Base-by-base conservation (phyloP, 1,140 invertebrate genomes). In the Helicorthomorpha holstii region DNA sequence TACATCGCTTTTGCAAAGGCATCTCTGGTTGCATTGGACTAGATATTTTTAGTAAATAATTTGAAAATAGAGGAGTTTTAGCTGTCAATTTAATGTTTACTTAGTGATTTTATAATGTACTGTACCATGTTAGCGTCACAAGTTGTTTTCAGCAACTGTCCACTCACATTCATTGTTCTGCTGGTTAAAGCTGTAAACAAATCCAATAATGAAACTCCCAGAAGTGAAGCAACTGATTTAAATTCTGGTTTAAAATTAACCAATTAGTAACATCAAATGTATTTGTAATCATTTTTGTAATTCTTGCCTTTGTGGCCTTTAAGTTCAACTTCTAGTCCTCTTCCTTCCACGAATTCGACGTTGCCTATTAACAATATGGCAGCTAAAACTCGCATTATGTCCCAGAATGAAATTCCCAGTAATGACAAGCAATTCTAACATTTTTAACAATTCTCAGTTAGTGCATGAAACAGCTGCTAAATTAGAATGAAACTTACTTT, bases 1-100 rank as follows among this genome's bases (percentile, higher is more conserved):
- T 94, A 95, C 14, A 95, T 69, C 10, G 90, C 89, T 71, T 93
- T 93, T 1, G 89, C 87, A 42, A 94, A 69, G 44, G 85, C 83
- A 69, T 94, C 88, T 58, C 88, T 72, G 10, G 84, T 89, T 71
- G 81, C 79, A 58, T 86, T 85, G 10, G 85, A 83, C 78, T 81
- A 63, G 38, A 43, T n/a, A n/a, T n/a, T n/a, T n/a, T n/a, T n/a
- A n/a, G n/a, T n/a, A n/a, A n/a, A n/a, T n/a, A n/a, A n/a, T n/a
- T n/a, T n/a, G n/a, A n/a, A n/a, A n/a, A n/a, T n/a, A n/a, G n/a
- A n/a, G n/a, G n/a, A n/a, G n/a, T n/a, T n/a, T n/a, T n/a, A n/a
- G n/a, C n/a, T n/a, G n/a, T n/a, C n/a, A n/a, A n/a, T n/a, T n/a
- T 63, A 57, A 22, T 51, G 27, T 57, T 34, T 48, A 54, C 50